phyloP scores from a whole-genome alignment of 2,888 invertebrate species.

The Melikaiella ostensackeni region DNA sequence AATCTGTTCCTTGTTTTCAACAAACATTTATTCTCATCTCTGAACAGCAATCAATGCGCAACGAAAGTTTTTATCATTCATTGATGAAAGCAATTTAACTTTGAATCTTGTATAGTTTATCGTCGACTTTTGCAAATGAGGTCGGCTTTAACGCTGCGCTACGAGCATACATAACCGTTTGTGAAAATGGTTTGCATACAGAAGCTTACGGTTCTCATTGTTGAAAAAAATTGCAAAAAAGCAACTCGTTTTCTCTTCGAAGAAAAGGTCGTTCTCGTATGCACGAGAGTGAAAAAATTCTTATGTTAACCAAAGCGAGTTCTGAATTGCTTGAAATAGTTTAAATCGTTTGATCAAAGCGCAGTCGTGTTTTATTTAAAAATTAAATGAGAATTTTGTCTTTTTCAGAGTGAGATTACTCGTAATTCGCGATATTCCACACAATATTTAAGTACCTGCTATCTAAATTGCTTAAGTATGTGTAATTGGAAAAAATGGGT shows the following conservation, averaged over 20 bases:
- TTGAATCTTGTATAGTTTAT: conserved; percentile 9
- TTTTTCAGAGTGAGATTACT: neutral
- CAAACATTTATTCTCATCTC: neutral
- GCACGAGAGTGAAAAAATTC: neutral
- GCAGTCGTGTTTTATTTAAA: neutral
- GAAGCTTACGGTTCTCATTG: conserved; percentile 16
- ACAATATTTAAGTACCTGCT: neutral
- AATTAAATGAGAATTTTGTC: neutral
- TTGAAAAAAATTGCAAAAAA: too few relatives aligned
- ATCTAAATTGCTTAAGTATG: neutral
- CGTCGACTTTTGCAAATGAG: neutral
- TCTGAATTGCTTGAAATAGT: neutral
- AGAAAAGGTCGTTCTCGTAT: neutral
- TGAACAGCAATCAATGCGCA: neutral
- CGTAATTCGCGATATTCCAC: neutral
- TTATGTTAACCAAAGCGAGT: neutral
- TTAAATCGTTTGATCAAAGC: neutral
- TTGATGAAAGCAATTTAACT: conserved; percentile 25
- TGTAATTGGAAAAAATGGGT: neutral
- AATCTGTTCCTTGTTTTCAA: too few relatives aligned
- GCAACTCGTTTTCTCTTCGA: neutral
- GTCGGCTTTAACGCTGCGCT: conserved; percentile 3
- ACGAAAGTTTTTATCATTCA: conserved; percentile 10
- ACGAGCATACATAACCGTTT: conserved; percentile 24
- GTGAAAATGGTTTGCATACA: conserved; percentile 34